Conservation (phyloP, 2,797 vertebrate genomes). For the Glossophaga mutica region DNA sequence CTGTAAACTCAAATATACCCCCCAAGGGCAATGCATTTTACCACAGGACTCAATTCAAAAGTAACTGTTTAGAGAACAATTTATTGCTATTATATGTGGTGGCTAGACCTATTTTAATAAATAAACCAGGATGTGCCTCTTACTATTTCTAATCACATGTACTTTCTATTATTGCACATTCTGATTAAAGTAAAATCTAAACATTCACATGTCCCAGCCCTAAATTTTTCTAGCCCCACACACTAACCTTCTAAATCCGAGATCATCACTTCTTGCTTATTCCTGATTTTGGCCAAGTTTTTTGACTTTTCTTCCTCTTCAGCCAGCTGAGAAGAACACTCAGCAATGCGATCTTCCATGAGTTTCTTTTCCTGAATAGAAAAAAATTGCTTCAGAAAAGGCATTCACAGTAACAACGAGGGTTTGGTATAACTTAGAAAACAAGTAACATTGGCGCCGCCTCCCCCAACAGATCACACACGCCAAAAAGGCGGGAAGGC, state of each 20-base stretch:
- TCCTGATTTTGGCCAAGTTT: constrained; percentile 95
- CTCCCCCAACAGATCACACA: fast-evolving
- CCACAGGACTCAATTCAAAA: not conserved
- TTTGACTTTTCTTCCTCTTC: constrained; percentile 99
- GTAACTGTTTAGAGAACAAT: not conserved
- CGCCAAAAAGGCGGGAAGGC: not conserved
- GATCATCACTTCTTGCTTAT: constrained; percentile 99
- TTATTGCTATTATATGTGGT: not conserved
- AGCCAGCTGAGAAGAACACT: constrained; percentile 93
- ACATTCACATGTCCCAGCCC: not conserved
- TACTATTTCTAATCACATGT: not conserved
- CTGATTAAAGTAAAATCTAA: not conserved
- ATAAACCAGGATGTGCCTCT: not conserved
- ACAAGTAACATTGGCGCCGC: not conserved
- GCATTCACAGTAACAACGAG: not conserved
- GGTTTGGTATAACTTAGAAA: not conserved
- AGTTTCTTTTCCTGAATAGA: constrained; percentile 93
- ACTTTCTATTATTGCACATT: not conserved
- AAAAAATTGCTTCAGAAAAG: not conserved
- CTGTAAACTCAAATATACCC: not conserved
- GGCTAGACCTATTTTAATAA: not conserved
- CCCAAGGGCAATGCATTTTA: not conserved
- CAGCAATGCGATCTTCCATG: constrained; percentile 92
- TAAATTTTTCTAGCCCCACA: not conserved
- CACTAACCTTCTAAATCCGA: constrained; percentile 94